Base-by-base conservation (phyloP, 1,140 invertebrate species). In the Orussus abietinus region DNA sequence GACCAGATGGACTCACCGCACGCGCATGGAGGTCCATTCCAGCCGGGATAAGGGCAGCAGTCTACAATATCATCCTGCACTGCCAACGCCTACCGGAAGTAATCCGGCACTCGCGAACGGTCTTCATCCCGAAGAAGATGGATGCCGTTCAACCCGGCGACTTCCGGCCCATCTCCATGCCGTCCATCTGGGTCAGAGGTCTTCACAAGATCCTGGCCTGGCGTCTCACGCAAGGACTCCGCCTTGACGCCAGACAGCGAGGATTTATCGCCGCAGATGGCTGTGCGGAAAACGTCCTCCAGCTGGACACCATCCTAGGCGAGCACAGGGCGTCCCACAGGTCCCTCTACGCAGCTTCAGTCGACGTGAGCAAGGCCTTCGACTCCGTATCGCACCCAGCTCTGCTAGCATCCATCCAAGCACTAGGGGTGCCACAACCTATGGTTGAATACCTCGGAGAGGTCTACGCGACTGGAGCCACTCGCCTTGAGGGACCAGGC, bases 161-260 rank as follows among this genome's bases (percentile, higher is more conserved):
- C 2, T 69, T 59, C 17, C 44, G 69, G 19, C 66, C 66, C 10
- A 71, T 73, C 0, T 63, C 61, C 5, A 61, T 73, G 13, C 49
- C 56, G 18, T 65, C 65, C 2, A 48, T 65, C 3, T 29, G 64
- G 0, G 51, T 59, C 2, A 34, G 65, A 15, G 43, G 53, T 2
- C 42, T 68, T 22, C 63, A 68, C 38, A 49, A 55, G n/a, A 47
- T 69, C 25, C 21, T 69, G 25, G 63, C 62, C 3, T 48, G 38
- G 0, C 48, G 65, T 6, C 25, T 66, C 3, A 10, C 12, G 5
- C 7, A 20, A 7, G 1, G 2, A 1, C 20, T 44, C 1, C 5
- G 1, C 0, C n/a, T 56, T 0, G 50, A 55, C 12, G 3, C 26
- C 3, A 20, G 47, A 3, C 52, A 57, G 28, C 22, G 38, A 6